Conservation (phyloP, 2,888 invertebrate genomes). For the Sussaba pulchella region DNA sequence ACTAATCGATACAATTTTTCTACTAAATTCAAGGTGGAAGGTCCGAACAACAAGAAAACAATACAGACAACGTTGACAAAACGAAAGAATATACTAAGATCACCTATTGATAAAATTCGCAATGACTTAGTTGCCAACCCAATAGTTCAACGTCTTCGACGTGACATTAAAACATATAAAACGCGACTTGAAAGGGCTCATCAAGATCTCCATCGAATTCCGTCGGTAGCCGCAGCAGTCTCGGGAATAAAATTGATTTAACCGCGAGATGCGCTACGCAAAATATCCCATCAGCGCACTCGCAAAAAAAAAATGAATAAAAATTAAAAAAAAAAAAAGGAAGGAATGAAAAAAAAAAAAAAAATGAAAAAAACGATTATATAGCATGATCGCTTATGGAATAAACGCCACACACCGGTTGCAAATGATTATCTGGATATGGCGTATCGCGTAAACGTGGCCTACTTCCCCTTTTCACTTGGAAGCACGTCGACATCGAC, state of each 20-base stretch:
- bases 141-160: constrained; percentile 13
- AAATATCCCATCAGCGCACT: constrained; percentile 41
- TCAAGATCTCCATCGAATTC: constrained; percentile 1
- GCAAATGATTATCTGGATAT: constrained; percentile 76
- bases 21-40: no score
- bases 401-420: constrained; percentile 57
- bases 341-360: no score
- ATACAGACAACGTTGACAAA: no score
- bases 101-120: no score
- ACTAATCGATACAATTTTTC: no score
- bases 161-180: constrained; percentile 20
- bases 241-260: constrained; percentile 27
- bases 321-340: no score
- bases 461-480: constrained; percentile 71
- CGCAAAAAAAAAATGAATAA: no score
- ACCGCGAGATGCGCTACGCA: constrained; percentile 10
- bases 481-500: constrained; percentile 53
- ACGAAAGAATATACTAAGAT: no score
- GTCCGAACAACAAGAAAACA: no score
- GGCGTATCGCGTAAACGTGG: constrained; percentile 75
- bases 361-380: no score
- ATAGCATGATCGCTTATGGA: constrained; percentile 9
- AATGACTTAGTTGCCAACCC: no score
- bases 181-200: not conserved
- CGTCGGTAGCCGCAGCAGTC: not conserved